These are phyloP conservation scores for Menidia menidia DNA, from an alignment of 2,797 vertebrate species.

Conservation along the genomic window DNA sequence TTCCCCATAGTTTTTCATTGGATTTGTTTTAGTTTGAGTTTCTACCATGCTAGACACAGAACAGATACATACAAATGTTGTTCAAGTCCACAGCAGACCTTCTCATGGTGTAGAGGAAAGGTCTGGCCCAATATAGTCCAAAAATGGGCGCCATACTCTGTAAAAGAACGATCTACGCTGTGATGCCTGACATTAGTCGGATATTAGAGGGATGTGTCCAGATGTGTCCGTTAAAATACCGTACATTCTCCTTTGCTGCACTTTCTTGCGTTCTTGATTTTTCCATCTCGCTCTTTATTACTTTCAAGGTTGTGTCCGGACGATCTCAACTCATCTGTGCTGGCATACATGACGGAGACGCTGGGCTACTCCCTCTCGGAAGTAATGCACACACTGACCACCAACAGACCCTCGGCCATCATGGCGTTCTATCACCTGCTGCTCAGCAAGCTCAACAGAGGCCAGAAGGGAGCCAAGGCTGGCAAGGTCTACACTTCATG, in stretches of 20 bases:
- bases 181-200: no score
- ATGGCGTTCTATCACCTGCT: constrained; percentile 87
- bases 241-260: constrained; percentile 2
- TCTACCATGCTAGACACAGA: not conserved
- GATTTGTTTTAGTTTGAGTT: no score
- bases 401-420: constrained; percentile 85
- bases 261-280: not conserved
- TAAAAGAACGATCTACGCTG: no score
- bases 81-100: no score
- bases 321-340: constrained; percentile 82
- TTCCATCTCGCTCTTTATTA: constrained; percentile 8
- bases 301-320: constrained; percentile 79
- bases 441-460: constrained; percentile 83
- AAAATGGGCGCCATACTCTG: no score
- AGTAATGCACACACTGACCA: constrained; percentile 81
- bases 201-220: no score
- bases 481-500: constrained; percentile 75
- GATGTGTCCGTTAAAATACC: no score
- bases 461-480: constrained; percentile 77
- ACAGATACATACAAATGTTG: no score
- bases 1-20: no score
- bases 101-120: no score
- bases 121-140: no score
- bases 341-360: constrained; percentile 84
- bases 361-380: constrained; percentile 82